Percentiles rank a stretch among this genome's conserved stretches.
phyloP scores from a whole-genome alignment of 2,113 vertebrate genomes.

The Columbina picui region DNA sequence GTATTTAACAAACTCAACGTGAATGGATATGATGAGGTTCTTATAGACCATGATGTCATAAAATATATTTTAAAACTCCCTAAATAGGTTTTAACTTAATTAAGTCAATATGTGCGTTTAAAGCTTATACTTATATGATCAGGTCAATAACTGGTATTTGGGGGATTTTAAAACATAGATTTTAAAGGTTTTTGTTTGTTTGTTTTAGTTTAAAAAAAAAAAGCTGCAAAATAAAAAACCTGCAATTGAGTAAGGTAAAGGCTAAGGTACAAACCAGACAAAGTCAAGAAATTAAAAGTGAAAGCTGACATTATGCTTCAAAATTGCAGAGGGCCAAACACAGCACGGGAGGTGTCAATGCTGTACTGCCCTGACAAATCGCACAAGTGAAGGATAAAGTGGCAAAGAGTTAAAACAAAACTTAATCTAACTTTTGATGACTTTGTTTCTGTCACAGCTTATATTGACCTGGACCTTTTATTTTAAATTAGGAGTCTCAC shows the following conservation, averaged over 20 bases:
- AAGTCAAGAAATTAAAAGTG: slow-evolving; percentile 26
- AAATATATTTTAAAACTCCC: slow-evolving; percentile 63
- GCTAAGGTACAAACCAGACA: slow-evolving; percentile 11
- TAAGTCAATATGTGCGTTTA: slow-evolving; percentile 43
- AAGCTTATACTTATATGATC: slow-evolving; percentile 22
- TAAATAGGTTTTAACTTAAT: slow-evolving; percentile 59
- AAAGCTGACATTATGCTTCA: slow-evolving; percentile 31
- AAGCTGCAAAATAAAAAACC: background rate
- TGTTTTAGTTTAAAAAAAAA: background rate
- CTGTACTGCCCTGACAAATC: background rate
- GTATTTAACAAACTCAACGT: slow-evolving; percentile 53
- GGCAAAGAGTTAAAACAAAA: background rate
- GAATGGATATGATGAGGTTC: slow-evolving; percentile 38
- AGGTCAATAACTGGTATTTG: slow-evolving; percentile 19
- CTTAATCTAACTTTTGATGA: background rate
- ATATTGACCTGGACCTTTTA: background rate
- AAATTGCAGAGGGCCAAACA: background rate
- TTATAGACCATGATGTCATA: background rate
- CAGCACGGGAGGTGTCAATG: background rate
- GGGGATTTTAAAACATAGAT: slow-evolving; percentile 42
- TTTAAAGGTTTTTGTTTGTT: background rate
- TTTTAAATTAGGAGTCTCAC: background rate
- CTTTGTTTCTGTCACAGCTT: background rate
- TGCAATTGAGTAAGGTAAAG: background rate
- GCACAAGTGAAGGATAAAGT: background rate